Evolutionary conservation across 2,113 vertebrate genomes (phyloP).

Genomic region (Mohoua ochrocephala): DNA sequence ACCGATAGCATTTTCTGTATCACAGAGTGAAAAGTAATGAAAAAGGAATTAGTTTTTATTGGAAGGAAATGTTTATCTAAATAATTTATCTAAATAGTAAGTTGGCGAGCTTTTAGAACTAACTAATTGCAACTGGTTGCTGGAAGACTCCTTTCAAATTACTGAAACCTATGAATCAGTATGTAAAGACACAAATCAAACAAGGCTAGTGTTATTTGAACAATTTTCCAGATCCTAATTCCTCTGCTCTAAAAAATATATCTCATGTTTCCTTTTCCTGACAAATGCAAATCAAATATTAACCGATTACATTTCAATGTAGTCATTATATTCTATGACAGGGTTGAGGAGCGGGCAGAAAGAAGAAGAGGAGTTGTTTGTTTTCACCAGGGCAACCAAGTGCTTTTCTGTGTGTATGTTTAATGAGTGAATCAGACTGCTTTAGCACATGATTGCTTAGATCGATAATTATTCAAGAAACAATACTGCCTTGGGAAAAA

Average conservation of each 20-base stretch:
- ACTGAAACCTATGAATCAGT: not conserved
- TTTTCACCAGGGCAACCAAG: slow-evolving; percentile 21
- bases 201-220: not conserved
- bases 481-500: slow-evolving; percentile 57
- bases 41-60: not conserved
- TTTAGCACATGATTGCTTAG: slow-evolving; percentile 59
- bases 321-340: slow-evolving; percentile 12
- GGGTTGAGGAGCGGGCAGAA: not conserved
- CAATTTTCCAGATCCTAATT: not conserved
- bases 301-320: slow-evolving; percentile 14
- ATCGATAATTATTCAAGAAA: slow-evolving; percentile 66
- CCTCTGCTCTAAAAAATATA: not conserved
- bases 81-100: not conserved
- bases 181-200: not conserved
- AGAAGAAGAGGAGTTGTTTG: slow-evolving; percentile 34
- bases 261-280: slow-evolving; percentile 11
- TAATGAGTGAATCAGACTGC: slow-evolving; percentile 38
- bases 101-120: not conserved
- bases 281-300: slow-evolving; percentile 17
- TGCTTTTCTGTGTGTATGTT: slow-evolving; percentile 18
- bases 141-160: not conserved
- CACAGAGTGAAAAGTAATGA: not conserved
- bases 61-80: not conserved
- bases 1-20: not conserved
- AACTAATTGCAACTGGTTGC: not conserved